Evolutionary conservation across 2,113 vertebrate genomes (phyloP).

Genomic region (Takifugu bimaculatus): DNA sequence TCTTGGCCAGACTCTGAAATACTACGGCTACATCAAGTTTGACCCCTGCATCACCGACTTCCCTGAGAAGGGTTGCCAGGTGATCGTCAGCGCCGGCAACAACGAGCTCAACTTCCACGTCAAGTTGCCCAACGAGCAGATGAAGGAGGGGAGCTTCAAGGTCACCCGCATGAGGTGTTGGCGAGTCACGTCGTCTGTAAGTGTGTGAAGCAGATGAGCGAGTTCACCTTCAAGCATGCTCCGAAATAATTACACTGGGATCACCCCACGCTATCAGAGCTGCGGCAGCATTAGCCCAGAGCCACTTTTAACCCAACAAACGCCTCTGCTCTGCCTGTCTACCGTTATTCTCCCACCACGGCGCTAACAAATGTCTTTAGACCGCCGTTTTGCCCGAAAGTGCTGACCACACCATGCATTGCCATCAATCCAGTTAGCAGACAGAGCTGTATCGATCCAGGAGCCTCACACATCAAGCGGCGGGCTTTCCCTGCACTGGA

Average conservation of each 20-base stretch:
- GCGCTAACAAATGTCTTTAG: no score
- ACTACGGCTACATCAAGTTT: slow-evolving; percentile 96
- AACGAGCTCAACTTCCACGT: slow-evolving; percentile 98
- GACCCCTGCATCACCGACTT: slow-evolving; percentile 96
- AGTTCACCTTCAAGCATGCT: slow-evolving; percentile 8
- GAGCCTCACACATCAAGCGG: slow-evolving; percentile 4
- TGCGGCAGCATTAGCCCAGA: slow-evolving; percentile 2
- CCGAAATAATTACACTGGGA: slow-evolving; percentile 10
- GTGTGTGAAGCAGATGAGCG: not conserved
- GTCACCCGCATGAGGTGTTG: slow-evolving; percentile 98
- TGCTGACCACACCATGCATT: slow-evolving; percentile 40
- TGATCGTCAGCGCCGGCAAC: slow-evolving; percentile 94
- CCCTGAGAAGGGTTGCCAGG: slow-evolving; percentile 94
- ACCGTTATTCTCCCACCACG: slow-evolving; percentile 8
- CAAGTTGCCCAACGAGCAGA: slow-evolving; percentile 89
- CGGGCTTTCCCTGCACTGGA: slow-evolving; percentile 13
- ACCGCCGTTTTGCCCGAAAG: not conserved
- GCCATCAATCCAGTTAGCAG: slow-evolving; percentile 43
- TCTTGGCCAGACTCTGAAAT: slow-evolving; percentile 93
- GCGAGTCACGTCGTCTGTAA: slow-evolving; percentile 88
- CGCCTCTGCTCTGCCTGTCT: slow-evolving; percentile 12
- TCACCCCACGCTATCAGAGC: slow-evolving; percentile 4
- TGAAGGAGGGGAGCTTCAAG: slow-evolving; percentile 98
- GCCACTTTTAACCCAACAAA: not conserved
- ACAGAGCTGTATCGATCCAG: slow-evolving; percentile 39